Evolutionary conservation across 2,797 vertebrate genomes (phyloP).

Genomic region (Squalus acanthias): DNA sequence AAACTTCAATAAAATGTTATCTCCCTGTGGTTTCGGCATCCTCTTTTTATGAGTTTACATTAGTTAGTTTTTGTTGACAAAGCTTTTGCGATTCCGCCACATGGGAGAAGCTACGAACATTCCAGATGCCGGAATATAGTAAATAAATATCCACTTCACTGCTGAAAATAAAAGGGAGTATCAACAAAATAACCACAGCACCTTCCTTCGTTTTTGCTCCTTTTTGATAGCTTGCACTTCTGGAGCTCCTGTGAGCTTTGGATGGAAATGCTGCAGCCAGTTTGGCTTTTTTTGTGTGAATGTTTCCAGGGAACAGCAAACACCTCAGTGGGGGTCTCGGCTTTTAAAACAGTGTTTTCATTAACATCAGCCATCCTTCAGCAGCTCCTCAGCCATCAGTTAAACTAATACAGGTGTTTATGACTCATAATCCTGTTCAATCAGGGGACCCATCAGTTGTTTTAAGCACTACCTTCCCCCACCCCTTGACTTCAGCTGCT

Average conservation of each 20-base stretch:
- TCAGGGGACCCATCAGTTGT: not conserved
- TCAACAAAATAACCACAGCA: not conserved
- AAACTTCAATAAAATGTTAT: not conserved
- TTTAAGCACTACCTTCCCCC: not conserved
- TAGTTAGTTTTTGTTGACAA: not conserved
- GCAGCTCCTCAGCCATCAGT: not conserved
- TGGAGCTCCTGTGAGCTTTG: not conserved
- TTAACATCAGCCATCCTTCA: not conserved
- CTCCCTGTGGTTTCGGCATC: not conserved
- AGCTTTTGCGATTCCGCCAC: not conserved
- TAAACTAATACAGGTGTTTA: conserved; percentile 22
- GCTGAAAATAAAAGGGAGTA: not conserved
- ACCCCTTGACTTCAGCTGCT: not conserved
- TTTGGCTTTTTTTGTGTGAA: not conserved
- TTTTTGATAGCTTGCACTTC: not conserved
- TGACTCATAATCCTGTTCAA: not conserved
- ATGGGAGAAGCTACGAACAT: not conserved
- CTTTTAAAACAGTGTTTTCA: conserved; percentile 10
- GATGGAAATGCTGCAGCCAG: not conserved
- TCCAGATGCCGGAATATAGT: not conserved
- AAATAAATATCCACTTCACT: not conserved
- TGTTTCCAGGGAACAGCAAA: not conserved
- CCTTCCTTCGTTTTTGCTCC: not conserved
- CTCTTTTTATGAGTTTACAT: not conserved
- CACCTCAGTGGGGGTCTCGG: not conserved